phyloP scores from a whole-genome alignment of 2,888 invertebrate species.

The Chouioia cunea region DNA sequence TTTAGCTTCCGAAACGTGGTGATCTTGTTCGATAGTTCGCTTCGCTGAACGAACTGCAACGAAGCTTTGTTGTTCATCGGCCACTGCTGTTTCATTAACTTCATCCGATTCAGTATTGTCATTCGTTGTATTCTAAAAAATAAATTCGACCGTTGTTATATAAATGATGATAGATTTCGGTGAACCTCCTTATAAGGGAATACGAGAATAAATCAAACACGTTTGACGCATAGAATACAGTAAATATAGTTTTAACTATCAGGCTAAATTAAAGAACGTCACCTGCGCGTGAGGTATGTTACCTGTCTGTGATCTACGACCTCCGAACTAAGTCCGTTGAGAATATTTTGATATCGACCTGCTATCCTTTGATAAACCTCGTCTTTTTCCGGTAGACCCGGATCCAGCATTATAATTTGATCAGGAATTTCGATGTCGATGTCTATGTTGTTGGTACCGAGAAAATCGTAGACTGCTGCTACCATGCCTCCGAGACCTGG shows the following conservation, averaged over 20 bases:
- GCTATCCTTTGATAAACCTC: conserved; percentile 68
- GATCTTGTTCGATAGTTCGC: conserved; percentile 15
- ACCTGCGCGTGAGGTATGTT: not conserved
- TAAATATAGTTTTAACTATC: no score
- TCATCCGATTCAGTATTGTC: not conserved
- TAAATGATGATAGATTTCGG: no score
- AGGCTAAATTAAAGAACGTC: no score
- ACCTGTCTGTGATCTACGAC: conserved; percentile 1
- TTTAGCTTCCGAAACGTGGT: conserved; percentile 6
- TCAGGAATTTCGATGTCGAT: conserved; percentile 72
- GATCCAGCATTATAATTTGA: conserved; percentile 72
- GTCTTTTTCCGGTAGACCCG: conserved; percentile 69
- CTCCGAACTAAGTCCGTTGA: conserved; percentile 54
- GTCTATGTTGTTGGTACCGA: conserved; percentile 58
- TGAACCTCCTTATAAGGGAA: no score
- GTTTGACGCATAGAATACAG: no score
- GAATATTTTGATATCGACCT: conserved; percentile 65
- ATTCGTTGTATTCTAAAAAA: conserved; percentile 25
- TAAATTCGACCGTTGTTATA: no score
- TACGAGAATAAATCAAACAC: no score
- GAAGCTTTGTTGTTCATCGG: conserved; percentile 19
- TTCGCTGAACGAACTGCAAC: conserved; percentile 29
- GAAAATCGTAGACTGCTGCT: conserved; percentile 69
- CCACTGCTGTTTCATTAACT: not conserved
- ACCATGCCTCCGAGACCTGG: conserved; percentile 70